A percentile compares a stretch with the other conserved stretches of the same genome.
These are phyloP conservation scores for Lasioglossum leucozonium DNA, from an alignment of 2,888 invertebrate species.

Conservation along the genomic window DNA sequence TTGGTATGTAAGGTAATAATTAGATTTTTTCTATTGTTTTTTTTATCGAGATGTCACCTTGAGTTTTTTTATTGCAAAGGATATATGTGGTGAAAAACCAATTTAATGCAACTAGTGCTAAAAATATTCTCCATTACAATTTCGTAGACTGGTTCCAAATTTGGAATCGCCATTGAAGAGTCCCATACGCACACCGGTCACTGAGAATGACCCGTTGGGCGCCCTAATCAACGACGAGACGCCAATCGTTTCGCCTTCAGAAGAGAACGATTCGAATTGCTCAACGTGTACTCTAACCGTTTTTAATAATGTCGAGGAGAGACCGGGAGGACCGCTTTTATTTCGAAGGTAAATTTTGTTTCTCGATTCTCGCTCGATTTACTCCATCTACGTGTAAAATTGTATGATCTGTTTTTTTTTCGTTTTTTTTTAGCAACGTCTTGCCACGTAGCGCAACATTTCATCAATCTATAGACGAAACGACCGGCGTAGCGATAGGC, in stretches of 20 bases:
- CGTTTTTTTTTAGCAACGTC: slow-evolving; percentile 70
- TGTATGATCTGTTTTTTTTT: slow-evolving; percentile 38
- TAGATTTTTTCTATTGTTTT: too few relatives aligned
- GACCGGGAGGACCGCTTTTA: slow-evolving; percentile 82
- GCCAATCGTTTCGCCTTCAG: slow-evolving; percentile 83
- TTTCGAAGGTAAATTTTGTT: slow-evolving; percentile 79
- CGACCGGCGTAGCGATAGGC: slow-evolving; percentile 72
- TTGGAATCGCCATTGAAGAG: slow-evolving; percentile 82
- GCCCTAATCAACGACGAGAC: slow-evolving; percentile 87
- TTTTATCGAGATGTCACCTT: background rate
- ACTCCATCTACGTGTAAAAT: background rate
- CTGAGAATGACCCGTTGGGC: slow-evolving; percentile 96
- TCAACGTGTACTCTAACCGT: slow-evolving; percentile 84
- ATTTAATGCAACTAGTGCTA: too few relatives aligned
- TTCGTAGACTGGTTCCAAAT: slow-evolving; percentile 74
- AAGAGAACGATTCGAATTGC: slow-evolving; percentile 83
- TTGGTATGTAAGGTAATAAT: background rate
- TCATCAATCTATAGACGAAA: slow-evolving; percentile 82
- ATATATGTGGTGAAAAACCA: too few relatives aligned
- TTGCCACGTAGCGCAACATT: slow-evolving; percentile 85
- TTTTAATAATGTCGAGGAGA: slow-evolving; percentile 80
- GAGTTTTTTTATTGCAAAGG: background rate
- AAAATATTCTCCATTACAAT: background rate
- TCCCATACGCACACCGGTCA: slow-evolving; percentile 91
- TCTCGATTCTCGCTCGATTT: background rate